Evolutionary conservation across 2,888 invertebrate species (phyloP).

Genomic region (Pyrrhia umbra): DNA sequence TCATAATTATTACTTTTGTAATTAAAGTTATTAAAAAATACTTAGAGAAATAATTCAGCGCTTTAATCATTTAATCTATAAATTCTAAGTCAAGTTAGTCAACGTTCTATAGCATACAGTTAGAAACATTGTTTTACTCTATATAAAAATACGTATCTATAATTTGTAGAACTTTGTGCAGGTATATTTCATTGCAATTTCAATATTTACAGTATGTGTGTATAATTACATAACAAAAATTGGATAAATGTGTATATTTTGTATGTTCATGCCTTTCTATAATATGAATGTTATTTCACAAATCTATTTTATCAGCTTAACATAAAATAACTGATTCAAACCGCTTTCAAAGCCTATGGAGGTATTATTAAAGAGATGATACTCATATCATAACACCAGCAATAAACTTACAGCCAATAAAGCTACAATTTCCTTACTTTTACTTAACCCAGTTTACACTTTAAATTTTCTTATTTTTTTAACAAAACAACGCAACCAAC

Average conservation of each 20-base stretch:
- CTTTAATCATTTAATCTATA: not conserved
- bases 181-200: too few species aligned
- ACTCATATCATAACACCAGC: not conserved
- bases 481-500: slow-evolving; percentile 6
- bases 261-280: not conserved
- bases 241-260: not conserved
- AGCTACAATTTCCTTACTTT: not conserved
- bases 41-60: slow-evolving; percentile 1
- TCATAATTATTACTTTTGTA: slow-evolving; percentile 8
- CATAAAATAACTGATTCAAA: not conserved
- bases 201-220: too few species aligned
- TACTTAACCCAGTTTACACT: not conserved
- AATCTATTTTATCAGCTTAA: not conserved
- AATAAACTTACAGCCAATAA: not conserved
- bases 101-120: too few species aligned
- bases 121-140: too few species aligned
- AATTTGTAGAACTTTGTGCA: too few species aligned
- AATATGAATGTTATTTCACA: too few species aligned
- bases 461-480: not conserved
- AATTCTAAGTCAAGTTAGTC: too few species aligned
- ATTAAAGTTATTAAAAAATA: slow-evolving; percentile 1
- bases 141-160: too few species aligned
- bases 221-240: too few species aligned
- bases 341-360: too few species aligned
- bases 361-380: not conserved